phyloP scores from a whole-genome alignment of 1,140 invertebrate genomes.

The Ylistrum balloti region DNA sequence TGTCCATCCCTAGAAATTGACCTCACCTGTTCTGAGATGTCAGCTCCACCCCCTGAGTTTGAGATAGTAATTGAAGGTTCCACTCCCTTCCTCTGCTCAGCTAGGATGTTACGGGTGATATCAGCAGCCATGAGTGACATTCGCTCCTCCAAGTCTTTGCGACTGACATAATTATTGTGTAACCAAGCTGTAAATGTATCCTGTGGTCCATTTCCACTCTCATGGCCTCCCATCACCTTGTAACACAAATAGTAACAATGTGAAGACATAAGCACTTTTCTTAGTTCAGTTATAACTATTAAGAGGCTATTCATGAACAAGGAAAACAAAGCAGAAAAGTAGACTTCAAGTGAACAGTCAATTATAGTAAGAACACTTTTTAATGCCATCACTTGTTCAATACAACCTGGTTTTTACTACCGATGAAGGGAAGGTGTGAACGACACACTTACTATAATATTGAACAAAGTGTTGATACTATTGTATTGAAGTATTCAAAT shows the following conservation, averaged over 20 bases:
- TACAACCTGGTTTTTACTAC: no score
- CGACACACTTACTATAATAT: no score
- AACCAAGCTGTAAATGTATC: conserved; percentile 82
- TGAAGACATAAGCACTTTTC: no score
- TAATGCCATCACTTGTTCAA: background rate
- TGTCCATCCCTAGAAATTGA: no score
- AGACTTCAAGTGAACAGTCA: no score
- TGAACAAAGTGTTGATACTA: no score
- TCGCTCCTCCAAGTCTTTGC: conserved; percentile 82
- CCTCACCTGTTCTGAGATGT: conserved; percentile 59
- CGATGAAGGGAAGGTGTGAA: no score
- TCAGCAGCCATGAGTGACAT: conserved; percentile 79
- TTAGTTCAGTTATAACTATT: no score
- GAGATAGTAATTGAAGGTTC: conserved; percentile 35
- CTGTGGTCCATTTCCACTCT: conserved; percentile 60
- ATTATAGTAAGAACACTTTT: no score
- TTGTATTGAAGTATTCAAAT: no score
- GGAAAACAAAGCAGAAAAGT: no score
- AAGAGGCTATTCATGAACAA: no score
- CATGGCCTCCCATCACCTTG: conserved; percentile 68
- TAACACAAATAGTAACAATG: conserved; percentile 41
- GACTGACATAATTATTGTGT: conserved; percentile 82
- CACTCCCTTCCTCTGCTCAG: conserved; percentile 63
- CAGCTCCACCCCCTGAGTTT: conserved; percentile 43
- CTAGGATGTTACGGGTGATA: conserved; percentile 75